Evolutionary conservation across 2,888 invertebrate genomes (phyloP).

Genomic region (Onthophagus sagittarius): DNA sequence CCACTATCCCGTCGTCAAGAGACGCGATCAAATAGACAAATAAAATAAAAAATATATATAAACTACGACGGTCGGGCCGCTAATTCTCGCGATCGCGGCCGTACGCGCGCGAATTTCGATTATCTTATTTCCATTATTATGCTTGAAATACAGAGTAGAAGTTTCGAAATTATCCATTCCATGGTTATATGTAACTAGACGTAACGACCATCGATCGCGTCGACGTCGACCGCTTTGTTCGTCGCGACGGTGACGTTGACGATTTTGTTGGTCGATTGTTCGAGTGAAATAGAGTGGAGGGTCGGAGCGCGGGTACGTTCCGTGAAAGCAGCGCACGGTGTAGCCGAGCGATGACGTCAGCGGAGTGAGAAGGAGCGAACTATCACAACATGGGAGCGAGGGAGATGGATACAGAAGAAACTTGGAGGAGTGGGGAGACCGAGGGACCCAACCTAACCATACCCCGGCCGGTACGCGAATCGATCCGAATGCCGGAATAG

Average conservation of each 20-base stretch:
- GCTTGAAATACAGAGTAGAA: slow-evolving; percentile 52
- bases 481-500: slow-evolving; percentile 51
- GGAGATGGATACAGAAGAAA: slow-evolving; percentile 41
- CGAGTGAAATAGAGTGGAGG: slow-evolving; percentile 51
- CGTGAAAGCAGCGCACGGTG: slow-evolving; percentile 51
- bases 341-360: slow-evolving; percentile 50
- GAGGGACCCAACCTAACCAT: slow-evolving; percentile 47
- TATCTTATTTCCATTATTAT: slow-evolving; percentile 52
- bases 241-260: slow-evolving; percentile 32
- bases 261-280: slow-evolving; percentile 42
- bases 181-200: slow-evolving; percentile 52
- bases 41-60: background rate
- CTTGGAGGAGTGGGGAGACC: slow-evolving; percentile 45
- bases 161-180: slow-evolving; percentile 53
- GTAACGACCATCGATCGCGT: slow-evolving; percentile 38
- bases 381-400: slow-evolving; percentile 25
- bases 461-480: slow-evolving; percentile 45
- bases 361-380: slow-evolving; percentile 35
- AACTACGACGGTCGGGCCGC: background rate
- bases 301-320: slow-evolving; percentile 48
- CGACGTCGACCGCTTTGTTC: slow-evolving; percentile 44
- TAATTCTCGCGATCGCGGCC: slow-evolving; percentile 1
- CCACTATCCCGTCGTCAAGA: background rate
- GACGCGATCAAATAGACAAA: background rate
- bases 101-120: slow-evolving; percentile 48